Conservation (phyloP, 64 coral and sea anemone species). For the Montipora capricornis region DNA sequence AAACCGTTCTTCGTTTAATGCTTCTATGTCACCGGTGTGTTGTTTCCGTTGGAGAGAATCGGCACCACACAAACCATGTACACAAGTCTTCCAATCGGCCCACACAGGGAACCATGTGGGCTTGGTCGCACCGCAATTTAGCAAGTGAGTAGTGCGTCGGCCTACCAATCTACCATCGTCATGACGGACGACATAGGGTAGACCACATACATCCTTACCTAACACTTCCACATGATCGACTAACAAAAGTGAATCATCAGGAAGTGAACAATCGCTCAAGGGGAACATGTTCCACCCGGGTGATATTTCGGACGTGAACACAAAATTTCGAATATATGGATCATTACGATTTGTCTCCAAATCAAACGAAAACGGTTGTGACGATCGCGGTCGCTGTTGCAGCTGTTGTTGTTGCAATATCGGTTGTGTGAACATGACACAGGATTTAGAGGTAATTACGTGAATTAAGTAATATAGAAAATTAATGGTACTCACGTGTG, state of each 20-base stretch:
- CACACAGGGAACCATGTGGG: not conserved
- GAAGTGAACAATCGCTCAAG: not conserved
- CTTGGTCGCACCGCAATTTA: not conserved
- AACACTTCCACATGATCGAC: not conserved
- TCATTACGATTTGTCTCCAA: not conserved
- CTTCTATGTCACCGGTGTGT: not conserved
- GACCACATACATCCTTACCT: not conserved
- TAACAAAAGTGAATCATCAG: not conserved
- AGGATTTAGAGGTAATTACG: too few relatives aligned
- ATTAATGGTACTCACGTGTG: not conserved
- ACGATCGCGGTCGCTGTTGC: not conserved
- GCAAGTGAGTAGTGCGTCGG: not conserved
- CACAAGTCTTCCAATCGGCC: not conserved
- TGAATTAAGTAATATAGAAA: too few relatives aligned
- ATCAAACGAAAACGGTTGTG: not conserved
- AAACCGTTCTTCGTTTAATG: slow-evolving; percentile 11
- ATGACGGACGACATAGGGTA: not conserved
- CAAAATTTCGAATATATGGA: not conserved
- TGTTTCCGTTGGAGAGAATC: not conserved
- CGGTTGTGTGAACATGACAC: not conserved
- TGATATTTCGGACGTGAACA: not conserved
- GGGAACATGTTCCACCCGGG: not conserved
- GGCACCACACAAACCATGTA: not conserved
- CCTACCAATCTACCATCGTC: not conserved
- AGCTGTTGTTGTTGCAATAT: not conserved